Percentiles rank a stretch among this genome's conserved stretches.
phyloP scores from a whole-genome alignment of 2,113 vertebrate species.

The Archocentrus centrarchus region DNA sequence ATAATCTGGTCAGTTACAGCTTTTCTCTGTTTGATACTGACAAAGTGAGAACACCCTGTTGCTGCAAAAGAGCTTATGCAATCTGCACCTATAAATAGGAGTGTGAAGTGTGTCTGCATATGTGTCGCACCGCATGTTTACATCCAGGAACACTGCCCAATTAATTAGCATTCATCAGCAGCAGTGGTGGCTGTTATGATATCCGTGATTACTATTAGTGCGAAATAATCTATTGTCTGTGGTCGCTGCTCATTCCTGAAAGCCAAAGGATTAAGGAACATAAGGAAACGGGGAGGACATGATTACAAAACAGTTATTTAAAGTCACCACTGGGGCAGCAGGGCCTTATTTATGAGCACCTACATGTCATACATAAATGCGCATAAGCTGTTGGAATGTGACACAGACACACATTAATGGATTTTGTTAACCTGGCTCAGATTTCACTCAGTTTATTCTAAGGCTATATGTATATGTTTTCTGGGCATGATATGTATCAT shows the following conservation, averaged over 20 bases:
- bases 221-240: constrained; percentile 7
- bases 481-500: not conserved
- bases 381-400: constrained; percentile 38
- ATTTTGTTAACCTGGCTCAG: no score
- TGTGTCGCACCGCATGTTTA: constrained; percentile 56
- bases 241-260: not conserved
- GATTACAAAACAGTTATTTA: constrained; percentile 80
- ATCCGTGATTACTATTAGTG: constrained; percentile 31
- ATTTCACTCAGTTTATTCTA: not conserved
- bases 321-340: constrained; percentile 59
- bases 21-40: constrained; percentile 64
- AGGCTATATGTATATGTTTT: not conserved
- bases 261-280: constrained; percentile 21
- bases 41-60: constrained; percentile 67
- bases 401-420: constrained; percentile 4
- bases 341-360: constrained; percentile 67
- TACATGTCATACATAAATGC: constrained; percentile 3
- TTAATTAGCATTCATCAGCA: constrained; percentile 57
- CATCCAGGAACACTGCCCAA: constrained; percentile 43
- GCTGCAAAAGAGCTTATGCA: constrained; percentile 65
- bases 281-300: constrained; percentile 66
- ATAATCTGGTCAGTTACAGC: constrained; percentile 66
- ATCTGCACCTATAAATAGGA: constrained; percentile 72
- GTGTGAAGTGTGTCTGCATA: constrained; percentile 48
- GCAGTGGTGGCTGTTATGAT: constrained; percentile 25